These are phyloP conservation scores for Amphiprion ocellaris DNA, from an alignment of 2,113 vertebrate genomes.

Conservation along the genomic window DNA sequence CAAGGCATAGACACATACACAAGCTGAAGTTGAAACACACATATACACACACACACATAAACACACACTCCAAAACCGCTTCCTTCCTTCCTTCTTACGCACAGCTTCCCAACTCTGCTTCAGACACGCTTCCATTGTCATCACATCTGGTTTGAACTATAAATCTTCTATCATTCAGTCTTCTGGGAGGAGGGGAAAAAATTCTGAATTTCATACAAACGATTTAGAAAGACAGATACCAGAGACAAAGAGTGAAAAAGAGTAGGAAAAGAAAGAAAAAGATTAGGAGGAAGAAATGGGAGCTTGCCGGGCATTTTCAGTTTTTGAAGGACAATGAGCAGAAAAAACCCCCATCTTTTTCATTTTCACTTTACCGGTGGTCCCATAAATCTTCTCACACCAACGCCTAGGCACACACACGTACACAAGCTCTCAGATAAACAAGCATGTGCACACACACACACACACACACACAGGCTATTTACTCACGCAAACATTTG, in stretches of 20 bases:
- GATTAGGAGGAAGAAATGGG: constrained; percentile 3
- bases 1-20: constrained; percentile 13
- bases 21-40: neutral
- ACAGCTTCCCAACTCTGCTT: constrained; percentile 40
- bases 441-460: constrained; percentile 25
- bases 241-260: neutral
- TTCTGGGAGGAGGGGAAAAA: constrained; percentile 4
- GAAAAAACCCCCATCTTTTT: constrained; percentile 6
- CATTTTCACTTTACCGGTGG: constrained; percentile 62
- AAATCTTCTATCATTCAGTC: constrained; percentile 59
- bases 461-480: constrained; percentile 13
- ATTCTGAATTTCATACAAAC: constrained; percentile 8
- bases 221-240: constrained; percentile 5
- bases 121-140: constrained; percentile 68
- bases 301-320: constrained; percentile 1
- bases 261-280: constrained; percentile 2
- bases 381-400: constrained; percentile 61
- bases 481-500: constrained; percentile 58
- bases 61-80: constrained; percentile 33
- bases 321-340: constrained; percentile 33
- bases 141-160: constrained; percentile 66
- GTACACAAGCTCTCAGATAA: constrained; percentile 36
- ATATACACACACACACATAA: neutral
- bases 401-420: constrained; percentile 9
- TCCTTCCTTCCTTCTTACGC: constrained; percentile 45